phyloP scores from a whole-genome alignment of 2,888 invertebrate species.

The Lagria hirta region DNA sequence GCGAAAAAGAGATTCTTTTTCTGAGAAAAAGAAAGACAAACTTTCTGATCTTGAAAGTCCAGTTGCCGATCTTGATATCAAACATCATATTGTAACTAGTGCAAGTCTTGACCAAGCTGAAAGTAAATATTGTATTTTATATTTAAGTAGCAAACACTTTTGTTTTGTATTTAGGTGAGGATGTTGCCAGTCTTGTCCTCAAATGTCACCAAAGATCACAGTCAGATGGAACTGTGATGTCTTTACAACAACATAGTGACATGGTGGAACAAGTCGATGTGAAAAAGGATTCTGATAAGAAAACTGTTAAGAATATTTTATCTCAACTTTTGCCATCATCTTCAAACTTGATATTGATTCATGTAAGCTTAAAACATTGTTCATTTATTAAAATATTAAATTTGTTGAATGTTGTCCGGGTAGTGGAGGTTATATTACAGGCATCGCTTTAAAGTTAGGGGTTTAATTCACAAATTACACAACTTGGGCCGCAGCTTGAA shows the following conservation, averaged over 20 bases:
- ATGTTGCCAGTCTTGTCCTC: too few relatives aligned
- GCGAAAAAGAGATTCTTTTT: slow-evolving; percentile 47
- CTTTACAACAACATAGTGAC: slow-evolving; percentile 43
- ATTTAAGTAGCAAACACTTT: neutral
- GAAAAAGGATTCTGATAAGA: slow-evolving; percentile 59
- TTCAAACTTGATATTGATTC: slow-evolving; percentile 51
- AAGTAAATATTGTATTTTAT: slow-evolving; percentile 41
- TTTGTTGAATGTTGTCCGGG: slow-evolving; percentile 19
- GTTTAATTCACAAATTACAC: too few relatives aligned
- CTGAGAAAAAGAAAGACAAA: slow-evolving; percentile 44
- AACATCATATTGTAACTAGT: slow-evolving; percentile 4
- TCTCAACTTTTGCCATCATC: slow-evolving; percentile 67
- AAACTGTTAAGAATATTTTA: slow-evolving; percentile 67
- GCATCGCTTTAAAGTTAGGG: too few relatives aligned
- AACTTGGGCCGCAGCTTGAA: too few relatives aligned
- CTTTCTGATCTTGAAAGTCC: slow-evolving; percentile 42
- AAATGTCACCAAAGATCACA: slow-evolving; percentile 53
- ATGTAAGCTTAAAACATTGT: slow-evolving; percentile 42
- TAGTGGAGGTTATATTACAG: too few relatives aligned
- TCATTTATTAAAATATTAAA: slow-evolving; percentile 29
- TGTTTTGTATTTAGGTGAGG: too few relatives aligned
- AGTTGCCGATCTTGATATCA: slow-evolving; percentile 13
- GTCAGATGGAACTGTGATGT: slow-evolving; percentile 50
- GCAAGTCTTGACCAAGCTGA: slow-evolving; percentile 43
- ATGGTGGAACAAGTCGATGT: slow-evolving; percentile 45